Evolutionary conservation across 1,140 invertebrate species (phyloP).

Genomic region (Eupeodes corollae): DNA sequence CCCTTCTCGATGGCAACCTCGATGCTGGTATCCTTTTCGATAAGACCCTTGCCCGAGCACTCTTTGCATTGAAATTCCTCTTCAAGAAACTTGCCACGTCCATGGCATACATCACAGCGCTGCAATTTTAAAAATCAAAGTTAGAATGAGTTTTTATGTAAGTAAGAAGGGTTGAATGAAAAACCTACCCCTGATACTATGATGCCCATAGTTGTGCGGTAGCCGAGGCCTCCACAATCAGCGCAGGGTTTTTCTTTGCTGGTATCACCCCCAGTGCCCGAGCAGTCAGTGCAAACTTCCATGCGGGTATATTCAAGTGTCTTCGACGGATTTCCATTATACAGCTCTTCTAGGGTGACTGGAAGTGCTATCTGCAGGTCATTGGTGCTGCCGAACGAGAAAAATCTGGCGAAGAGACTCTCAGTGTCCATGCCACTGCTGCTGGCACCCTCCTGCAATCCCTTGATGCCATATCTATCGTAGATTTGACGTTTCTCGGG

Average conservation of each 20-base stretch:
- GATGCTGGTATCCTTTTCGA: constrained; percentile 65
- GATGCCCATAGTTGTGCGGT: constrained; percentile 19
- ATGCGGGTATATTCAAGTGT: constrained; percentile 71
- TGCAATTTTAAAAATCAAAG: background rate
- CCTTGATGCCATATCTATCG: constrained; percentile 66
- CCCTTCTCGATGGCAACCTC: constrained; percentile 87
- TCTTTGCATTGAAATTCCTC: constrained; percentile 69
- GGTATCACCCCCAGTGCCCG: constrained; percentile 63
- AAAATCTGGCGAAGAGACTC: constrained; percentile 48
- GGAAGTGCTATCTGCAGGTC: background rate
- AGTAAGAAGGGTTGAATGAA: background rate
- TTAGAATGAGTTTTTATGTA: background rate
- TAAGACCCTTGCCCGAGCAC: constrained; percentile 73
- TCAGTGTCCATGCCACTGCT: constrained; percentile 47
- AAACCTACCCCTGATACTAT: constrained; percentile 9
- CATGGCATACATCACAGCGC: constrained; percentile 54
- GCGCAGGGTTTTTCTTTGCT: constrained; percentile 11
- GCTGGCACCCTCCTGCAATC: constrained; percentile 60
- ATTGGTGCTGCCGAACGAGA: constrained; percentile 41
- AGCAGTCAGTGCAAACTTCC: constrained; percentile 73
- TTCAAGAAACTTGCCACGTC: constrained; percentile 61
- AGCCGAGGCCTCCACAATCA: constrained; percentile 18
- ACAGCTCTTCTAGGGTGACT: constrained; percentile 82
- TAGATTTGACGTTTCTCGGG: constrained; percentile 53
- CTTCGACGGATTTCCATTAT: constrained; percentile 68